Evolutionary conservation across 2,797 vertebrate species (phyloP), one percentile per base, ranked within the genome.

Genomic region (Calcarius lapponicus): DNA sequence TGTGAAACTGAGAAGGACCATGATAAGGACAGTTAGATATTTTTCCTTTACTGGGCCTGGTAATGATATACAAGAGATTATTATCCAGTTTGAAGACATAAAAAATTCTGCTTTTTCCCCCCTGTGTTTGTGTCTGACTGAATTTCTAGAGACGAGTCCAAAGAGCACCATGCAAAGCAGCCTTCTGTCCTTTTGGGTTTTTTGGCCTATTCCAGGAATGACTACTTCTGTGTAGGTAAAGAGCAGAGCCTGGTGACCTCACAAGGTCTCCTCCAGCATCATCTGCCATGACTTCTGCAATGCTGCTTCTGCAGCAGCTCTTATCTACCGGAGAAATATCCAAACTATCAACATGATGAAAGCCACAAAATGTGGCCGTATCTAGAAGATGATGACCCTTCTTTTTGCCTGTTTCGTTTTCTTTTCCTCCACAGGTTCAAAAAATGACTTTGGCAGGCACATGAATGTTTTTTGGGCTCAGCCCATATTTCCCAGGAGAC

Each of bases 401-500:
- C n/a, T 42, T 90, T 82, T 42, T 70, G 38, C 22, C 17, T 73
- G 67, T 67, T 42, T 78, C 85, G 48, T 87, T 67, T 58, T 54
- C 11, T 42, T 42, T 88, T 90, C 56, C 43, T 75, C n/a, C 26
- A 50, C 40, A 88, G 70, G 70, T 95, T 84, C 36, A 48, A 62
- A 86, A 94, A 84, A 48, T 9, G 6, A 73, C 88, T 84, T 92
- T 96, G 96, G 92, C 94, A 91, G 21, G 28, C 73, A 13, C 32
- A 2, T 3, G 62, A 86, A 86, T 36, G 51, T 38, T 79, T 88
- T 81, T 60, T 75, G 92, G 94, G 80, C 48, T 96, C 67, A 88
- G 90, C 66, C 92, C 86, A 32, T 90, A 95, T 96, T 96, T 95
- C 95, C 95, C 94, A 40, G 94, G 94, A 96, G 94, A 95, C 80